A percentile compares a stretch with the other conserved stretches of the same genome.
These are phyloP conservation scores for Potamilus streckersoni DNA, from an alignment of 1,140 invertebrate species.

Conservation along the genomic window DNA sequence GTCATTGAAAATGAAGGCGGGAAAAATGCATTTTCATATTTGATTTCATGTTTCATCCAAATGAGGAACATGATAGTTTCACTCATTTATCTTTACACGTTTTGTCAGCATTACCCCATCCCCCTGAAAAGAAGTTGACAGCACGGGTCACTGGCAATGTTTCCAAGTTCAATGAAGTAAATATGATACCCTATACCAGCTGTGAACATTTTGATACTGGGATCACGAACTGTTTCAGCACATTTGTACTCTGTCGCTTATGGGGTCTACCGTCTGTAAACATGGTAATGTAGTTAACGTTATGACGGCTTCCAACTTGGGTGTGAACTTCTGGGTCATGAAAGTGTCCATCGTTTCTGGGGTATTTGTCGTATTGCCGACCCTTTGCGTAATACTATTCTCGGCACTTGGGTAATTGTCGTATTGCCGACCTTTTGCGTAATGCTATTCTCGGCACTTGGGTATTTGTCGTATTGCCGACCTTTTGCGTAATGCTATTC, in stretches of 20 bases:
- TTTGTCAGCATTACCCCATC: constrained; percentile 33
- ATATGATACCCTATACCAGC: constrained; percentile 34
- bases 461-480: too few relatives aligned
- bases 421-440: constrained; percentile 17
- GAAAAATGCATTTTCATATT: too few relatives aligned
- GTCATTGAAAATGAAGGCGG: too few relatives aligned
- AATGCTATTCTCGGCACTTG: constrained; percentile 33
- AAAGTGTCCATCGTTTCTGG: constrained; percentile 16
- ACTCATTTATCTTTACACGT: constrained; percentile 36
- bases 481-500: constrained; percentile 26
- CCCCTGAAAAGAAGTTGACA: constrained; percentile 26
- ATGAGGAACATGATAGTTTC: too few relatives aligned
- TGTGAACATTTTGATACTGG: constrained; percentile 31
- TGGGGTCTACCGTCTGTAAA: constrained; percentile 57
- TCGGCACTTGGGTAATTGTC: constrained; percentile 29
- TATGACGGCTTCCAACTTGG: constrained; percentile 28
- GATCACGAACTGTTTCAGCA: constrained; percentile 14
- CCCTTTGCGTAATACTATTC: constrained; percentile 25
- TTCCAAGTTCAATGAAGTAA: constrained; percentile 21
- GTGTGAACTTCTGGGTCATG: constrained; percentile 34
- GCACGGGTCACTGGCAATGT: constrained; percentile 34
- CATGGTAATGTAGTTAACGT: constrained; percentile 47
- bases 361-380: constrained; percentile 20
- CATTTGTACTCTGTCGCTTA: constrained; percentile 38
- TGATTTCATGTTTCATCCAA: too few relatives aligned